Base-by-base conservation (phyloP, 2,888 invertebrate genomes). In the Andrena fulva region DNA sequence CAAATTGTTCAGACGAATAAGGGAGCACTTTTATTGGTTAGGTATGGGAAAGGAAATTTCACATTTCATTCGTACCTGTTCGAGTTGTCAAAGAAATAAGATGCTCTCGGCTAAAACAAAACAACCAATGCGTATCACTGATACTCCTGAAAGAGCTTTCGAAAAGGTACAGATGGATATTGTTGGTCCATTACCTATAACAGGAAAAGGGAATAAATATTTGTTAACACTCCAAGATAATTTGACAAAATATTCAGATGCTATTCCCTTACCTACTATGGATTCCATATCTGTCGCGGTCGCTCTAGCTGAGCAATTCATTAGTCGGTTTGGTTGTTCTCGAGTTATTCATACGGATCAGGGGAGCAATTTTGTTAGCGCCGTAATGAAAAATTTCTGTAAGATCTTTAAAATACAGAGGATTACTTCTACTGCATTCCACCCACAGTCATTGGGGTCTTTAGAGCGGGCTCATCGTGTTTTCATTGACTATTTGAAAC, bases 371-470 rank as follows among this genome's bases (percentile, higher is more conserved):
- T 52, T 52, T n/a, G 16, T 52, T 52, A 52, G 52, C 5, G 16
- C 5, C 8, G 5, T 52, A 5, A 52, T 52, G 52, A 52, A 52
- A 5, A 52, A 52, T n/a, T 52, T 52, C 20, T 52, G n/a, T 52
- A 52, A n/a, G 2, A 52, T 52, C 0, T 52, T 52, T n/a, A 52
- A 52, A n/a, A 52, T 52, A n/a, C 52, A 52, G 16, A 12, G 52
- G n/a, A 52, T 52, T 52, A 52, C 52, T n/a, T 52, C 52, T 52
- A 52, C 52, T 2, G 52, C 52, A n/a, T 52, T 52, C n/a, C 52
- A 52, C n/a, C 52, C 52, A 16, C 52, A 52, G 20, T 52, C 52
- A n/a, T 52, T 52, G 3, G 52, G 52, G 3, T 52, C 52, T 52
- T n/a, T 12, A 2, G 48, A 48, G 12, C 8, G 48, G 48, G 48